Percentiles rank a stretch among this genome's conserved stretches.
phyloP scores from a whole-genome alignment of 2,888 invertebrate species.

The Amblyjoppa proteus region DNA sequence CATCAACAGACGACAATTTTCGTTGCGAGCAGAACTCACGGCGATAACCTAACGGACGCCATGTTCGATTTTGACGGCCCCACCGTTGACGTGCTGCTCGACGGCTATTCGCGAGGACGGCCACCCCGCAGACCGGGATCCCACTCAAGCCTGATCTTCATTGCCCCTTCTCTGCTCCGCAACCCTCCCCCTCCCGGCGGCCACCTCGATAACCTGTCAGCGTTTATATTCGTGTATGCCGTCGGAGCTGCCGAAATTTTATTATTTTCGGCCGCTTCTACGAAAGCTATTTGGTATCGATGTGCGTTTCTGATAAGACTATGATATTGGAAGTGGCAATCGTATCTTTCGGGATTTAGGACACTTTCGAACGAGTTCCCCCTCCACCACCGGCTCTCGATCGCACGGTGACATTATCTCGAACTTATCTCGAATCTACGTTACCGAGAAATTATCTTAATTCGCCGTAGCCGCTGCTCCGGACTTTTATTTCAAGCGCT shows the following conservation, averaged over 20 bases:
- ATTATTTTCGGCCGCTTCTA: not conserved
- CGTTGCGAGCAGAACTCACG: conserved; percentile 77
- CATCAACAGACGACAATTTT: conserved; percentile 76
- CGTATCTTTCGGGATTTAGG: conserved; percentile 43
- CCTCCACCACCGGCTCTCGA: not conserved
- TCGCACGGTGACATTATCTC: conserved; percentile 52
- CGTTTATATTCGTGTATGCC: not conserved
- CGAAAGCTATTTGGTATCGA: conserved; percentile 9
- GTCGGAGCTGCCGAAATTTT: not conserved
- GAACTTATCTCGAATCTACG: not conserved
- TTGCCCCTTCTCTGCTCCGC: conserved; percentile 33
- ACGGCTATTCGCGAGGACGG: conserved; percentile 58
- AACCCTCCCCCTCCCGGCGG: conserved; percentile 7
- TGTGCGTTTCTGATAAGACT: conserved; percentile 14
- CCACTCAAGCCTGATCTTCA: conserved; percentile 64
- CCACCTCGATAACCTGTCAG: conserved; percentile 24
- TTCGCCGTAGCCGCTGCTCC: not conserved
- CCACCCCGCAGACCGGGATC: conserved; percentile 57
- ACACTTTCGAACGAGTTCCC: conserved; percentile 50
- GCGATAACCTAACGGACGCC: conserved; percentile 83
- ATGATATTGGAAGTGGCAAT: conserved; percentile 1
- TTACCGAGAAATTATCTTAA: conserved; percentile 29
- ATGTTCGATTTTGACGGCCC: conserved; percentile 80
- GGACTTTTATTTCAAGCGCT: not conserved
- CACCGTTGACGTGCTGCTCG: conserved; percentile 73